Percentiles rank a stretch among this genome's conserved stretches.
phyloP scores from a whole-genome alignment of 2,888 invertebrate genomes.

The Cephus sareptanus region DNA sequence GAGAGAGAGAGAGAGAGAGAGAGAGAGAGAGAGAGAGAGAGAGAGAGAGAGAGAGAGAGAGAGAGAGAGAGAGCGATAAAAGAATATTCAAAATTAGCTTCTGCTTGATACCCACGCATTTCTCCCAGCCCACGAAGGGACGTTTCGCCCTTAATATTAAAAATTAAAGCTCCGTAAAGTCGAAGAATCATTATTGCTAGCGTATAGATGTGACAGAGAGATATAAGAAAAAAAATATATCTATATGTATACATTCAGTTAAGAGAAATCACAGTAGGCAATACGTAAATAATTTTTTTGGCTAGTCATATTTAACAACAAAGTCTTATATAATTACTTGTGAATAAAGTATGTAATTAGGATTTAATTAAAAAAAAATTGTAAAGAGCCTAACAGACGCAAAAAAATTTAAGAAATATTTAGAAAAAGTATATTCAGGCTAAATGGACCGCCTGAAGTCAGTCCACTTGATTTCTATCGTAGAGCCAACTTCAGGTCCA shows the following conservation, averaged over 20 bases:
- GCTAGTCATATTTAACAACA: background rate
- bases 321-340: background rate
- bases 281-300: no score
- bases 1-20: no score
- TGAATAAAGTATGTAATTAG: background rate
- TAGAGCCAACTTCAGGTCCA: background rate
- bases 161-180: background rate
- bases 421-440: background rate
- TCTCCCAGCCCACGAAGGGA: background rate
- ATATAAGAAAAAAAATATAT: no score
- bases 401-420: background rate
- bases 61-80: background rate
- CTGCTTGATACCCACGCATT: background rate
- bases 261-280: no score
- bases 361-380: background rate
- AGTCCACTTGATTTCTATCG: background rate
- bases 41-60: background rate
- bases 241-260: no score
- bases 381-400: background rate
- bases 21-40: no score
- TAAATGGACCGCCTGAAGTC: background rate
- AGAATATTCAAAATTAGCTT: constrained; percentile 30
- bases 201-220: background rate
- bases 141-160: background rate
- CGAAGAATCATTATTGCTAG: background rate